Base-by-base conservation (phyloP, 2,113 vertebrate species). In the Megatriorchis doriae region DNA sequence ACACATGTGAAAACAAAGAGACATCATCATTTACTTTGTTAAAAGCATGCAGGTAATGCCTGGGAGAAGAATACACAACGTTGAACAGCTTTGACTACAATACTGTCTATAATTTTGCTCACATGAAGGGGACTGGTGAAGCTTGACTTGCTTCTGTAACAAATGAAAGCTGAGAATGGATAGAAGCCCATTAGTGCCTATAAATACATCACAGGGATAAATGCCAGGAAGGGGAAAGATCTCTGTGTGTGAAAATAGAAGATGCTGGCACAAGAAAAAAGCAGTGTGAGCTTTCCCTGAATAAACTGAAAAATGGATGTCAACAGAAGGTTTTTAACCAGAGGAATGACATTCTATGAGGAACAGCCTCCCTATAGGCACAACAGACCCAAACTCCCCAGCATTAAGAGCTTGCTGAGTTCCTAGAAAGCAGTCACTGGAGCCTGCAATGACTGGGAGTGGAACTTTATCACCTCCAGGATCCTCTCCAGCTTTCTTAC, bases 221-320 rank as follows among this genome's bases (percentile, higher is more conserved):
- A 88, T 82, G 88, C 85, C 92, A 95, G 71, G 79, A 92, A 93
- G 58, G 47, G 52, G 36, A 68, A 90, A 92, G 87, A 87, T 85
- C 77, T 78, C 82, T 90, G 58, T 94, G 53, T 72, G 81, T 85
- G 78, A 96, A 93, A 96, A 94, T 10, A 93, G 92, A 96, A 93
- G 86, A 93, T 32, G 31, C 42, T 92, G 90, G 81, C 92, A 92
- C 53, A 92, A 88, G 74, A 96, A 95, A 65, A 96, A 91, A 91
- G 74, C 81, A 82, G 71, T 5, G 2, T 58, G 87, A 94, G 85
- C 48, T 86, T 93, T 70, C 67, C 74, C 58, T 77, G 62, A 93
- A 93, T 88, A 92, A 82, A 94, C 42, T 73, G 75, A 88, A 93
- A 96, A 93, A 12, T 93, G 67, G 45, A 92, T 92, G 79, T 90